These are phyloP conservation scores for Antigone vipio DNA, from an alignment of 2,113 vertebrate species.

Conservation along the genomic window DNA sequence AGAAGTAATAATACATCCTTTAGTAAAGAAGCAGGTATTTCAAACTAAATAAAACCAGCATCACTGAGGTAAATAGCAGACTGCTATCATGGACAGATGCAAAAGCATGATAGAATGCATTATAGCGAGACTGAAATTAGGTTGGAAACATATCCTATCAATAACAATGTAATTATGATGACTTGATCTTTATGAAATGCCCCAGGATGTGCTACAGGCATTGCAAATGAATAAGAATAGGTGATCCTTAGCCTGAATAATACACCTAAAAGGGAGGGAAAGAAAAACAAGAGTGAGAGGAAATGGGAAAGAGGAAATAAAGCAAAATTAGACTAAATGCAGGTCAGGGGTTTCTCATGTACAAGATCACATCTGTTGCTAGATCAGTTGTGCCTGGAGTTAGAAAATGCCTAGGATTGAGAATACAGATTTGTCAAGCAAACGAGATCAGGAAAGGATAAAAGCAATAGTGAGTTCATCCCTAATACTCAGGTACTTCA, in stretches of 20 bases:
- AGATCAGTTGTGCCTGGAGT: background rate
- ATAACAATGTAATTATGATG: background rate
- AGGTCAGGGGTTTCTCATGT: background rate
- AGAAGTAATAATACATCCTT: background rate
- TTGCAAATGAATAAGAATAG: background rate
- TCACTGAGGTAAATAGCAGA: background rate
- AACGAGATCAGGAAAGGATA: background rate
- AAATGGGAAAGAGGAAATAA: background rate
- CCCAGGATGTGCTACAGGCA: background rate
- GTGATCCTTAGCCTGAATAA: background rate
- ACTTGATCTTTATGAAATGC: background rate
- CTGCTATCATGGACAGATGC: background rate
- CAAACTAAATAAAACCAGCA: background rate
- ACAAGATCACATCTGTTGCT: background rate
- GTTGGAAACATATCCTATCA: background rate
- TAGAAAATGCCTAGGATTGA: background rate
- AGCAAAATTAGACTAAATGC: background rate
- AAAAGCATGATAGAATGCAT: background rate
- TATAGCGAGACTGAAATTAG: background rate
- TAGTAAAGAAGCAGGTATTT: background rate
- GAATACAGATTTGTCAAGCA: background rate
- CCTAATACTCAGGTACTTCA: background rate
- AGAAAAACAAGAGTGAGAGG: background rate
- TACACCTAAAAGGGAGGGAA: background rate
- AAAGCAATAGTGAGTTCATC: background rate